A percentile compares a stretch with the other conserved stretches of the same genome.
These are phyloP conservation scores for Harlomillsia oculata DNA, from an alignment of 1,140 invertebrate species.

Conservation along the genomic window DNA sequence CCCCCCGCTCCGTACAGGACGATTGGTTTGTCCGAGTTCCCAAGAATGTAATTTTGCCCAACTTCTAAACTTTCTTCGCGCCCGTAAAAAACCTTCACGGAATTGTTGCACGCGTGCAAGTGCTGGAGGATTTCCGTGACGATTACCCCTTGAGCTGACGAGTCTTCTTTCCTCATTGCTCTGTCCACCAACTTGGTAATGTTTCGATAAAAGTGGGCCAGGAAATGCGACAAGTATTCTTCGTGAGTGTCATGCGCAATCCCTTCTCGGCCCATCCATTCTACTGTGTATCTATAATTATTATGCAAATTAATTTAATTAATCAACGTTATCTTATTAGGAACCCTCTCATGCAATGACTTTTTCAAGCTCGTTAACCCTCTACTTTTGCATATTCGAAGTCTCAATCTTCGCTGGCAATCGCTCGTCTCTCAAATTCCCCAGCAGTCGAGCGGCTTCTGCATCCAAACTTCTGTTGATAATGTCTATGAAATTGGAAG, in stretches of 20 bases:
- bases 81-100: conserved; percentile 92
- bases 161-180: conserved; percentile 91
- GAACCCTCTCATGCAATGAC: background rate
- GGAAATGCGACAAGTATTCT: conserved; percentile 91
- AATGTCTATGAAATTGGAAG: conserved; percentile 89
- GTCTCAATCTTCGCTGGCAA: conserved; percentile 77
- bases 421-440: conserved; percentile 78
- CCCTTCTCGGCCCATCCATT: conserved; percentile 93
- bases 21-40: conserved; percentile 67
- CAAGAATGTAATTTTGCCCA: conserved; percentile 77
- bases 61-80: conserved; percentile 73
- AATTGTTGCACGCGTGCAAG: conserved; percentile 90
- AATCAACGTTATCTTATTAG: background rate
- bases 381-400: conserved; percentile 73
- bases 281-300: conserved; percentile 84
- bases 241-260: conserved; percentile 83
- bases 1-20: conserved; percentile 93
- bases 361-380: background rate
- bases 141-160: conserved; percentile 83
- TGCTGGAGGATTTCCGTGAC: conserved; percentile 94
- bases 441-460: conserved; percentile 81
- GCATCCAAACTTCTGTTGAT: conserved; percentile 83
- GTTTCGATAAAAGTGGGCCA: conserved; percentile 87
- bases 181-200: conserved; percentile 85
- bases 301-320: background rate